Evolutionary conservation across 2,797 vertebrate species (phyloP).

Genomic region (Tokudaia tokunoshimensis): DNA sequence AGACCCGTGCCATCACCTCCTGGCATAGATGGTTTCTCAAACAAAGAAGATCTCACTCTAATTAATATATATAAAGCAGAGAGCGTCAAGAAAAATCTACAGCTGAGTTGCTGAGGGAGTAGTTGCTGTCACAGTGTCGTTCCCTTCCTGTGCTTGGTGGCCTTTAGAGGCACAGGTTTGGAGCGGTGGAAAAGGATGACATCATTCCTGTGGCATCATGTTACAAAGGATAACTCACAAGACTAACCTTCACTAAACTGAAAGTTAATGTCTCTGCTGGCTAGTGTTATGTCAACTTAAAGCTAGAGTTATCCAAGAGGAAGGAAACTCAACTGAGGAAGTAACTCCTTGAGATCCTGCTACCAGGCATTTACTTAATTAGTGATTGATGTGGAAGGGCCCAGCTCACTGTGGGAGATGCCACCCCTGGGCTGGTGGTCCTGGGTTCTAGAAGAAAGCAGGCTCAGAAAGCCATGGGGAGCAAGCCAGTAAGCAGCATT

Average conservation of each 20-base stretch:
- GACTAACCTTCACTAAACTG: neutral
- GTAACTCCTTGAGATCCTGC: neutral
- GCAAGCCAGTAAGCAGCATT: no score
- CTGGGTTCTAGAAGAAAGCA: neutral
- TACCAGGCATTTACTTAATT: neutral
- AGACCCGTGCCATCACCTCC: neutral
- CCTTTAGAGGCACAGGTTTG: neutral
- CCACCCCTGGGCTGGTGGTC: neutral
- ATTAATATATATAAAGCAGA: conserved; percentile 32
- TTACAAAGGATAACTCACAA: neutral
- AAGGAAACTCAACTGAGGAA: neutral
- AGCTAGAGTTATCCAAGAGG: neutral
- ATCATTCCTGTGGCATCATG: neutral
- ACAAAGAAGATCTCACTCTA: conserved; percentile 24
- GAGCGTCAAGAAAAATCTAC: neutral
- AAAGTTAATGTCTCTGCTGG: neutral
- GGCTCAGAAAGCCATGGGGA: neutral
- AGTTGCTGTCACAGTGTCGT: neutral
- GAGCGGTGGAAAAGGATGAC: neutral
- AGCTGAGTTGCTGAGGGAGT: neutral
- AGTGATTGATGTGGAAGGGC: neutral
- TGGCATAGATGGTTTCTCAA: conserved; percentile 13
- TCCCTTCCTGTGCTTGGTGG: neutral
- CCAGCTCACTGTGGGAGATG: neutral
- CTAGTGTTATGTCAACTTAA: neutral